phyloP scores from a whole-genome alignment of 2,888 invertebrate species.

The Clistopyga incitator region DNA sequence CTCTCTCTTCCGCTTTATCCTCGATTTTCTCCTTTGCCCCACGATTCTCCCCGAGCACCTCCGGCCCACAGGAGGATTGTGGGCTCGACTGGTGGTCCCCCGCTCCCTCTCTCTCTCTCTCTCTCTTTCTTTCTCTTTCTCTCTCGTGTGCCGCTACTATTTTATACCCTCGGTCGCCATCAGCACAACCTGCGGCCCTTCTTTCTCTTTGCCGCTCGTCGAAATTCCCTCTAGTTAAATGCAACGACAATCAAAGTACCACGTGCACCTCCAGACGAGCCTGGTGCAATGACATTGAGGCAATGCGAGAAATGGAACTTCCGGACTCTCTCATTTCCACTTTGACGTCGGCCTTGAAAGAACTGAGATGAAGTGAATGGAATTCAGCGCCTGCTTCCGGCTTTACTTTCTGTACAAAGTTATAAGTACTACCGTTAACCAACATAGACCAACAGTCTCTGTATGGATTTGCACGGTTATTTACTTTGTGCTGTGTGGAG shows the following conservation, averaged over 20 bases:
- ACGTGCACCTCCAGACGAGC: neutral
- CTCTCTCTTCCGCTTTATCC: constrained; percentile 50
- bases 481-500: no score
- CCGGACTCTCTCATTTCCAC: neutral
- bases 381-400: neutral
- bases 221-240: constrained; percentile 25
- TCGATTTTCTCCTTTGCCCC: constrained; percentile 48
- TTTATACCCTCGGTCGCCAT: constrained; percentile 76
- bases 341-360: constrained; percentile 7
- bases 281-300: constrained; percentile 10
- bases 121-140: no score
- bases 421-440: neutral
- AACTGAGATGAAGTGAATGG: neutral
- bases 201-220: constrained; percentile 37
- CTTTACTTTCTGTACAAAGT: constrained; percentile 3
- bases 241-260: constrained; percentile 20
- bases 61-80: neutral
- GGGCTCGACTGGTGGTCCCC: constrained; percentile 50
- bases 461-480: neutral
- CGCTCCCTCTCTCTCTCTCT: no score
- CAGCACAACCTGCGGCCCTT: constrained; percentile 43
- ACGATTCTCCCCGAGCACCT: constrained; percentile 32
- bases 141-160: constrained; percentile 79
- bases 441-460: neutral
- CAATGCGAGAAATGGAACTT: constrained; percentile 17